Percentiles rank a stretch among this genome's conserved stretches.
phyloP scores from a whole-genome alignment of 2,113 vertebrate genomes.

The Uria lomvia region DNA sequence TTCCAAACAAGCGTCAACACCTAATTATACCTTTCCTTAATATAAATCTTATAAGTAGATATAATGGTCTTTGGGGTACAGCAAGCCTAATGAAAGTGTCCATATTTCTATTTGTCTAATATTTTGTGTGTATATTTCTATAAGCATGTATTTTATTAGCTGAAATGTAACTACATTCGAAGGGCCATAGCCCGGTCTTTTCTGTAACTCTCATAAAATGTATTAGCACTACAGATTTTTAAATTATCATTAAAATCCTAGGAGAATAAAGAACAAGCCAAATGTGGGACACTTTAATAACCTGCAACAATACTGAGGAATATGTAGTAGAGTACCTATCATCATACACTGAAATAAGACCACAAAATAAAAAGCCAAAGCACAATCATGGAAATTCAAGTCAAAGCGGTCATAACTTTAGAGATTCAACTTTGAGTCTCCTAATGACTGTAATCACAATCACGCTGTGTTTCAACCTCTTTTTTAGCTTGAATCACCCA shows the following conservation, averaged over 20 bases:
- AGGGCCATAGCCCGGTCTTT: neutral
- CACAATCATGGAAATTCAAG: conserved; percentile 25
- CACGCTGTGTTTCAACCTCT: conserved; percentile 21
- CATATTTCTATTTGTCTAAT: neutral
- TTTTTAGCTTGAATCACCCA: neutral
- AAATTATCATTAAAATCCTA: neutral
- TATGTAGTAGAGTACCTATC: neutral
- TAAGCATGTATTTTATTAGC: neutral
- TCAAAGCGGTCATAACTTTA: neutral
- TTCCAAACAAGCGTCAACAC: neutral
- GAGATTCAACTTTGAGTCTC: neutral
- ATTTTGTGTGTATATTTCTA: neutral
- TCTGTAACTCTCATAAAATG: neutral
- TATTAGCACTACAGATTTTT: neutral
- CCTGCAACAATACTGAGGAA: neutral
- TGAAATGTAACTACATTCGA: neutral
- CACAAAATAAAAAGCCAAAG: neutral
- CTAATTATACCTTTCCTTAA: neutral
- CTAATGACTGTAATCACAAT: conserved; percentile 31
- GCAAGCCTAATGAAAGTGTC: neutral
- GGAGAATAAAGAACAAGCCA: neutral
- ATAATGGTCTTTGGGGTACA: neutral
- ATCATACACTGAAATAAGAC: neutral
- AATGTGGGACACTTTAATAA: neutral
- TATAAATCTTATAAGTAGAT: neutral